Conservation (phyloP, 1,140 invertebrate genomes). For the Trachymyrmex septentrionalis region DNA sequence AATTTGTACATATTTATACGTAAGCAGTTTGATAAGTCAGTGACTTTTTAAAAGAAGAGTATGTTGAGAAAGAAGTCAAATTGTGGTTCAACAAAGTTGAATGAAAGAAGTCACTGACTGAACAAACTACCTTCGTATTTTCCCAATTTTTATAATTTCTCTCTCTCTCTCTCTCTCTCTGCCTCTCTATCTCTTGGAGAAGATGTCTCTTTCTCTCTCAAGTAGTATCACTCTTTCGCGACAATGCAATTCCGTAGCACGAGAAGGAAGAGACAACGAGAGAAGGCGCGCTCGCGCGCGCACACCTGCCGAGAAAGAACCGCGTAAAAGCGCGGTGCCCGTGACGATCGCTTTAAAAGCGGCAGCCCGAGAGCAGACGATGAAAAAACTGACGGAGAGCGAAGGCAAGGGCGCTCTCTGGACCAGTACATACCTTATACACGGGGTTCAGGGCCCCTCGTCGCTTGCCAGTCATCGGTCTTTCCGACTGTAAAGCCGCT, state of each 20-base stretch:
- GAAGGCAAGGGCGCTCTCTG: conserved; percentile 75
- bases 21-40: no score
- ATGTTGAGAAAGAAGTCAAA: no score
- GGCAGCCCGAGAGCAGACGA: conserved; percentile 78
- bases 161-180: conserved; percentile 8
- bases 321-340: conserved; percentile 77
- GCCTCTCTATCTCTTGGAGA: no score
- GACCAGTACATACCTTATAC: conserved; percentile 80
- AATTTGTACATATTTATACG: not conserved
- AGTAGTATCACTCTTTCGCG: not conserved
- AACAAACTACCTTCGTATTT: not conserved
- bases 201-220: not conserved
- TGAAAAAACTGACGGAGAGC: conserved; percentile 80
- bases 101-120: no score
- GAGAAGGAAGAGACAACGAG: conserved; percentile 30
- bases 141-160: conserved; percentile 35
- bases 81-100: no score
- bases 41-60: no score
- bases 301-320: conserved; percentile 75
- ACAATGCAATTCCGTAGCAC: conserved; percentile 5
- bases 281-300: conserved; percentile 56
- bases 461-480: conserved; percentile 75
- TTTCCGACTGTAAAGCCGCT: conserved; percentile 77
- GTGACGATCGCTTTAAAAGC: conserved; percentile 79
- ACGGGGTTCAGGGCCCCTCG: conserved; percentile 75